phyloP scores from a whole-genome alignment of 2,888 invertebrate species.

The Lycophotia porphyrea region DNA sequence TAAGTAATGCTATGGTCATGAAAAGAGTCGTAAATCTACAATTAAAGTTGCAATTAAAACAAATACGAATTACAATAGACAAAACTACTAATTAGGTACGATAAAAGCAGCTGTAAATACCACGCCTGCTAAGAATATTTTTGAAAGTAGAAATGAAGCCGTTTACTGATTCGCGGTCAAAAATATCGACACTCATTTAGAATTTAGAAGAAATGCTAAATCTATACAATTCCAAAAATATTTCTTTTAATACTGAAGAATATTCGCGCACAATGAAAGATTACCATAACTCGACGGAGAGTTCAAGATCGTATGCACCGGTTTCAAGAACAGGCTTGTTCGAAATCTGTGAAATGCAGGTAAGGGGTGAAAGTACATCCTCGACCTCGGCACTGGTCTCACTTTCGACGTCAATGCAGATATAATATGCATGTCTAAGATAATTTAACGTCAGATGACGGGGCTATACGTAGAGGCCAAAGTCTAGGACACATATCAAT shows the following conservation, averaged over 20 bases:
- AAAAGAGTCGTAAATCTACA: not conserved
- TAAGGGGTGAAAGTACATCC: slow-evolving; percentile 68
- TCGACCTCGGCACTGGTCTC: slow-evolving; percentile 46
- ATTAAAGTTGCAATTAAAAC: not conserved
- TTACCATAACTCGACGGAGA: slow-evolving; percentile 35
- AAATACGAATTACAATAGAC: not conserved
- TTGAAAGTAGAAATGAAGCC: slow-evolving; percentile 9
- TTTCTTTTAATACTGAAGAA: not conserved
- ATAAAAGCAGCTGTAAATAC: not conserved
- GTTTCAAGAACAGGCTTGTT: slow-evolving; percentile 39
- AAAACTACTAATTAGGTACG: not conserved
- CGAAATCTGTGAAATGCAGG: slow-evolving; percentile 58
- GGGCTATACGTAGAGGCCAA: not conserved
- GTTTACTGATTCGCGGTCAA: not conserved
- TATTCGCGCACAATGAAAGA: not conserved
- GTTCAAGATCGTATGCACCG: slow-evolving; percentile 59
- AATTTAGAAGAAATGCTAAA: not conserved
- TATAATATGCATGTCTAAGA: slow-evolving; percentile 3
- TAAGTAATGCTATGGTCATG: not conserved
- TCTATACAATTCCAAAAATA: not conserved
- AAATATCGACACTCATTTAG: not conserved
- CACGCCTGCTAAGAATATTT: not conserved
- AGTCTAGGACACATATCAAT: not conserved
- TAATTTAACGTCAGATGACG: not conserved
- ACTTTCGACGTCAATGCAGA: slow-evolving; percentile 53